Percentiles rank a stretch among this genome's conserved stretches.
phyloP scores from a whole-genome alignment of 2,888 invertebrate genomes.

The Drosophila basisetae region DNA sequence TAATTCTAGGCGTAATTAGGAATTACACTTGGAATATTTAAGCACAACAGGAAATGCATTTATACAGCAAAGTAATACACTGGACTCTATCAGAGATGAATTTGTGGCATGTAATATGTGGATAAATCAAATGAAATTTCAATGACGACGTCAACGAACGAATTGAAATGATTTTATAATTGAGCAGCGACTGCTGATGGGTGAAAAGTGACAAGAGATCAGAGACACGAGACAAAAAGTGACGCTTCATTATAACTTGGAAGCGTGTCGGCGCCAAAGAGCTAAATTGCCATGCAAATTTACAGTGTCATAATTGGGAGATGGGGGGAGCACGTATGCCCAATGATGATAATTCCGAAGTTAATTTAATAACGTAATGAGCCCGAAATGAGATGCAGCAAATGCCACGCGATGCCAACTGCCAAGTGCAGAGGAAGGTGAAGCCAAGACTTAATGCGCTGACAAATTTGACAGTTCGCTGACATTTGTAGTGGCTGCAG shows the following conservation, averaged over 20 bases:
- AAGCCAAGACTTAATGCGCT: constrained; percentile 34
- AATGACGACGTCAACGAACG: constrained; percentile 38
- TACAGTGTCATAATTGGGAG: constrained; percentile 35
- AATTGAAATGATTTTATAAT: constrained; percentile 48
- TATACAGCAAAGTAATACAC: not conserved
- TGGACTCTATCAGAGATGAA: not conserved
- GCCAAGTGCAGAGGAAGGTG: constrained; percentile 2
- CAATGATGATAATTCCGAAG: constrained; percentile 45
- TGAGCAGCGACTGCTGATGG: constrained; percentile 26
- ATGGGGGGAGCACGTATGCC: constrained; percentile 5
- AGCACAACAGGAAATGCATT: not conserved
- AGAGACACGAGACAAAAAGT: constrained; percentile 2
- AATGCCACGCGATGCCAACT: constrained; percentile 23
- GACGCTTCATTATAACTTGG: constrained; percentile 20
- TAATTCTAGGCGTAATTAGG: not conserved
- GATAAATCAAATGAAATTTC: constrained; percentile 53
- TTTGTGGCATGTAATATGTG: constrained; percentile 13
- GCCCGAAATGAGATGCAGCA: constrained; percentile 47
- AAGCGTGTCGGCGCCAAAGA: constrained; percentile 44
- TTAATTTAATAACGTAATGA: constrained; percentile 70
- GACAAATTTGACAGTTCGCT: constrained; percentile 72
- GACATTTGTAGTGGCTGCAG: constrained; percentile 53
- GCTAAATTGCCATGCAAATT: constrained; percentile 52
- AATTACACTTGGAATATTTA: not conserved
- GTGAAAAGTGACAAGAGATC: constrained; percentile 1